Evolutionary conservation across 2,888 invertebrate genomes (phyloP).

Genomic region (Erebia aethiops): DNA sequence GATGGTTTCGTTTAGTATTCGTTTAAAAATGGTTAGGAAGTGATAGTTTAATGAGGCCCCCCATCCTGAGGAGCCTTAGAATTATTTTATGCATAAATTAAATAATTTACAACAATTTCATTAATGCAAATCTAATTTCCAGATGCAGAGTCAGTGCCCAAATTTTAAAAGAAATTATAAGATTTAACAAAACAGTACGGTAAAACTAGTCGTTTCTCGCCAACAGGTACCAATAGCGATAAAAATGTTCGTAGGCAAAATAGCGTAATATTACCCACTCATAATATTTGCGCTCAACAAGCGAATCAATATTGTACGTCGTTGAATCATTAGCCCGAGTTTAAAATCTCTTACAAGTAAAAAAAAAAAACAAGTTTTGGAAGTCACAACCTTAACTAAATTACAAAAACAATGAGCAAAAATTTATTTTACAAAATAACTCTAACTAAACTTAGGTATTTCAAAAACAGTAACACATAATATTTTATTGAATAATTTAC

Average conservation of each 20-base stretch:
- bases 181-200: constrained; percentile 67
- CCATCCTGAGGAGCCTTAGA: background rate
- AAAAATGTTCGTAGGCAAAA: constrained; percentile 40
- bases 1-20: no score
- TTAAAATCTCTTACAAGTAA: constrained; percentile 57
- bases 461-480: background rate
- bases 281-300: constrained; percentile 58
- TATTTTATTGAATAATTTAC: background rate
- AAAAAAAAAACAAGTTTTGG: constrained; percentile 25
- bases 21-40: no score
- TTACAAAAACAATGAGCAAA: constrained; percentile 26
- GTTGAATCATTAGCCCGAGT: constrained; percentile 52
- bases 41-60: background rate
- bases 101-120: background rate
- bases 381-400: constrained; percentile 38
- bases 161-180: constrained; percentile 3
- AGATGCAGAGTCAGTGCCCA: background rate
- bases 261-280: constrained; percentile 52
- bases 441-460: constrained; percentile 16
- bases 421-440: constrained; percentile 20
- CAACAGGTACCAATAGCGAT: constrained; percentile 52
- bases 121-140: no score
- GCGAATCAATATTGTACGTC: constrained; percentile 54
- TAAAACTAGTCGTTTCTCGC: constrained; percentile 46
- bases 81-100: background rate